Evolutionary conservation across 2,113 vertebrate genomes (phyloP), one percentile per base, ranked within the genome.

Genomic region (Callionymus lyra): DNA sequence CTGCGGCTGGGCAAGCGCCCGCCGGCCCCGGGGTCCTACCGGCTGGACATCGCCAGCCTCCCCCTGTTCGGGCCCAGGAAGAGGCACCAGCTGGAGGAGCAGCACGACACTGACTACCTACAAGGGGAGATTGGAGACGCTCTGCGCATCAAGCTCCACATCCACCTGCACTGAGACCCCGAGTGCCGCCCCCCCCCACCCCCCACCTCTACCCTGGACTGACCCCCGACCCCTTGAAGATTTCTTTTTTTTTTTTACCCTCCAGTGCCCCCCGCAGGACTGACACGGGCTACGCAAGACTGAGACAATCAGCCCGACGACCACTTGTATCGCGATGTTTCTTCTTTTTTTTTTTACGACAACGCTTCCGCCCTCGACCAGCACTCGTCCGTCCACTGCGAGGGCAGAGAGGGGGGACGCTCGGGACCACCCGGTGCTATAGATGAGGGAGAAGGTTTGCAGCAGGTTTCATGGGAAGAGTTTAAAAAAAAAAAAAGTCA

Each of bases 81-180:
- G 68, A 83, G 88, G 38, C 85, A 86, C 56, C 81, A 89, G 74
- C 76, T 86, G 18, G 82, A 84, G 77, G 76, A 79, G 34, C 72
- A 84, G 74, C 91, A 92, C 48, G 89, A 92, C 76, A 81, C 56
- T 74, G 73, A 90, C 75, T 89, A 90, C 83, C 84, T 88, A 71
- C 83, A 76, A 16, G 89, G 86, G 18, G 88, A 90, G 50, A 70
- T 88, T 38, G 89, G 87, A 56, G 84, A 77, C 27, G 84, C 89
- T 6, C 88, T 96, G 72, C 76, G 84, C 72, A 89, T 97, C 80
- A 93, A 86, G 81, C 83, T 98, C 36, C 82, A 82, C 61, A 78
- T 97, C 59, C 90, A 86, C 59, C 88, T 97, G 82, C 89, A 91
- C 72, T 96, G 89, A 86, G 80, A 60, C 53, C 44, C n/a, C 43